phyloP scores from a whole-genome alignment of 2,797 vertebrate genomes.

The Myotis vivesi region DNA sequence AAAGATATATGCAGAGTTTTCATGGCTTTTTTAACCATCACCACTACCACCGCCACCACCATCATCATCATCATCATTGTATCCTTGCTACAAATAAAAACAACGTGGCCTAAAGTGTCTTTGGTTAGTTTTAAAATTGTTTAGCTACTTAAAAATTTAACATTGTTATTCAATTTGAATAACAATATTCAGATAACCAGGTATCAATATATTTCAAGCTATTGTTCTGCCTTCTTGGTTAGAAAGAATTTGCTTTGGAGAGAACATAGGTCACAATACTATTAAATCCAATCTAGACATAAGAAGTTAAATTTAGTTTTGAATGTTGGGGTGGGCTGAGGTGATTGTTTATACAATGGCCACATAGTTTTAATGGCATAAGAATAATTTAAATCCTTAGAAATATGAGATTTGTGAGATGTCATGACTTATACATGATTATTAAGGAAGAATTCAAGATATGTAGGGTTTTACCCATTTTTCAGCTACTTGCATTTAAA shows the following conservation, averaged over 20 bases:
- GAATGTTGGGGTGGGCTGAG: not conserved
- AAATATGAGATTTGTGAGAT: not conserved
- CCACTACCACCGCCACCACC: not conserved
- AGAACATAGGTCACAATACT: not conserved
- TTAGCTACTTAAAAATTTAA: not conserved
- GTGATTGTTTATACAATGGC: not conserved
- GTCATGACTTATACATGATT: not conserved
- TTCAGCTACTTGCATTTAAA: conserved; percentile 21
- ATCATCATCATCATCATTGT: too few relatives aligned
- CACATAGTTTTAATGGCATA: not conserved
- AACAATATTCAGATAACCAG: not conserved
- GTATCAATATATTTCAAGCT: not conserved
- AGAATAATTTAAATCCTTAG: not conserved
- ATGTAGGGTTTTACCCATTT: not conserved
- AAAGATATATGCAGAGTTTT: not conserved
- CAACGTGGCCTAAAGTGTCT: not conserved
- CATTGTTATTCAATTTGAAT: not conserved
- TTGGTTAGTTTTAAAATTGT: not conserved
- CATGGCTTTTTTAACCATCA: not conserved
- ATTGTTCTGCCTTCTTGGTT: not conserved
- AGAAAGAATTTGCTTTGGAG: not conserved
- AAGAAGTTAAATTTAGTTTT: not conserved
- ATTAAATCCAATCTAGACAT: not conserved
- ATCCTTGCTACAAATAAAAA: not conserved
- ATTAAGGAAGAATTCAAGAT: not conserved